phyloP scores from a whole-genome alignment of 2,888 invertebrate genomes.

The Cheilosia scutellata region DNA sequence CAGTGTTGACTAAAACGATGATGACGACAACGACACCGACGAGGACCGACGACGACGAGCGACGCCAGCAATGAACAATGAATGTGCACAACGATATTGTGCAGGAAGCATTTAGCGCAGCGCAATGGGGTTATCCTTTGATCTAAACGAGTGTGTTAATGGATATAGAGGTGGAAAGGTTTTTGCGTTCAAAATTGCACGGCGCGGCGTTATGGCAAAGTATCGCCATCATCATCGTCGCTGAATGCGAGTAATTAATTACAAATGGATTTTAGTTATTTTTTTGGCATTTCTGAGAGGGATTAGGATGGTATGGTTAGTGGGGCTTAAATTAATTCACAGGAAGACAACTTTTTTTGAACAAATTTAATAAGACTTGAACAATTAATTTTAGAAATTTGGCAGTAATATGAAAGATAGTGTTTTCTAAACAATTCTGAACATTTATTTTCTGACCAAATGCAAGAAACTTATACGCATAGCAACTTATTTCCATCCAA shows the following conservation, averaged over 20 bases:
- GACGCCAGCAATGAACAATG: slow-evolving; percentile 67
- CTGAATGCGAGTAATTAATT: slow-evolving; percentile 38
- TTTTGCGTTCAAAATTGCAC: slow-evolving; percentile 22
- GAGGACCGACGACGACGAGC: too few relatives aligned
- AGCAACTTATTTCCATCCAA: too few relatives aligned
- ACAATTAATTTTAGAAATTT: too few relatives aligned
- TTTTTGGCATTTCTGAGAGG: neutral
- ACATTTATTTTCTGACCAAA: too few relatives aligned
- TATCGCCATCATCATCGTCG: neutral
- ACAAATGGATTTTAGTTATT: slow-evolving; percentile 1
- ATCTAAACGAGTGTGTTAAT: slow-evolving; percentile 73
- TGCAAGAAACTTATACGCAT: too few relatives aligned
- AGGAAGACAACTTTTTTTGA: neutral
- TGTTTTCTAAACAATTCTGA: too few relatives aligned
- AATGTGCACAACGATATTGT: slow-evolving; percentile 63
- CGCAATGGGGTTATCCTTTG: slow-evolving; percentile 73
- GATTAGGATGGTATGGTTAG: neutral
- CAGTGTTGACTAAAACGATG: slow-evolving; percentile 59
- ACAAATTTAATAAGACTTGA: neutral
- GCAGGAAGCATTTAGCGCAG: slow-evolving; percentile 69
- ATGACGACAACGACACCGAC: slow-evolving; percentile 47
- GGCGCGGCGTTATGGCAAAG: neutral
- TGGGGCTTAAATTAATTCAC: neutral
- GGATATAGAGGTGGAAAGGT: slow-evolving; percentile 62
- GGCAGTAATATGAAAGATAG: too few relatives aligned